Base-by-base conservation (phyloP, 2,888 invertebrate species). In the Salticus scenicus region DNA sequence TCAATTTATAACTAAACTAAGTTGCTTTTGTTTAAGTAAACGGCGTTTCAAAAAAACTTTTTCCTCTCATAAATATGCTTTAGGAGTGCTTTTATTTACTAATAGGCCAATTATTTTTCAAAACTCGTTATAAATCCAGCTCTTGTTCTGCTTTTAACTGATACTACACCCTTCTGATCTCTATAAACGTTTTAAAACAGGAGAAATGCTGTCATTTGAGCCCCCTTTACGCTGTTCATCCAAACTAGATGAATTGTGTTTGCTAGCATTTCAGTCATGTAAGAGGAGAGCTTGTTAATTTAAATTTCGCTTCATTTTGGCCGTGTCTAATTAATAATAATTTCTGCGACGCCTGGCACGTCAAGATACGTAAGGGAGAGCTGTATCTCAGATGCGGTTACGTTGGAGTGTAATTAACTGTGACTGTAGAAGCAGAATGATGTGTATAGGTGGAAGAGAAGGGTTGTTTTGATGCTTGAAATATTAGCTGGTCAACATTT, bases 291-390 rank as follows among this genome's bases (percentile, higher is more conserved):
- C 24, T 24, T 37, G 37, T 10, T n/a, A 75, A 69, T 76, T 83
- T 77, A 83, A 83, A 83, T 71, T 83, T 77, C 57, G 64, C 66
- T 77, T 83, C 76, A 83, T 77, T 83, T 67, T 77, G 67, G 77
- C 66, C 72, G 42, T 75, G 27, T 67, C 57, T 73, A 67, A 83
- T 83, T 83, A 77, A 77, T 83, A 83, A 83, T 77, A 77, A 77
- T 83, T 57, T 76, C 57, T n/a, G 70, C 28, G 72, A 71, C 83
- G 51, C 67, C 83, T 83, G 83, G 66, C 41, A 12, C 67, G 77
- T 72, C 83, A 77, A 83, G 83, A 83, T 83, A 83, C 14, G 77
- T 72, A 51, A 27, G 31, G 31, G 42, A 66, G 47, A 66, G 73
- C 20, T 47, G n/a, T 37, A 63, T 57, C 74, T 63, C 63, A 41